A percentile compares a stretch with the other conserved stretches of the same genome.
Evolutionary conservation across 2,797 vertebrate genomes (phyloP).

Genomic region (Poeciliopsis gracilis): DNA sequence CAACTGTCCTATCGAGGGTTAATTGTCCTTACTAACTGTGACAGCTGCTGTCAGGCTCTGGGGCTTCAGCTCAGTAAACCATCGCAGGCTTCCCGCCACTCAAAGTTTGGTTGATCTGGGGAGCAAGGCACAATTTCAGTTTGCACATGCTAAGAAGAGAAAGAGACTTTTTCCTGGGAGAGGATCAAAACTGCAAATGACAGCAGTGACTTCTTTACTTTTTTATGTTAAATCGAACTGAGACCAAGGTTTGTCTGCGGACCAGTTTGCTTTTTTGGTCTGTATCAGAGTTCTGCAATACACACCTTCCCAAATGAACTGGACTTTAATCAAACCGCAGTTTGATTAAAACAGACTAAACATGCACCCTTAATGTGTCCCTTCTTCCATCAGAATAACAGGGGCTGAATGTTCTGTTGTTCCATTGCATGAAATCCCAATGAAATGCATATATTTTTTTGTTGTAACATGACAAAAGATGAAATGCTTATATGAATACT

Average conservation of each 20-base stretch:
- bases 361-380: neutral
- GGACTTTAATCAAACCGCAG: no score
- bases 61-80: slow-evolving; percentile 52
- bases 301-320: no score
- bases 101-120: slow-evolving; percentile 34
- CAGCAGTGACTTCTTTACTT: neutral
- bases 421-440: neutral
- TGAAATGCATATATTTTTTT: neutral
- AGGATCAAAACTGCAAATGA: neutral
- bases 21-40: slow-evolving; percentile 60
- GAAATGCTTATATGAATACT: neutral
- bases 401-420: neutral
- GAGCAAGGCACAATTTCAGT: neutral
- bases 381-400: neutral
- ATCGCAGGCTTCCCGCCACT: slow-evolving; percentile 60
- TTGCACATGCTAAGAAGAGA: neutral
- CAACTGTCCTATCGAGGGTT: slow-evolving; percentile 65
- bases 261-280: no score
- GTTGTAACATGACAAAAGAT: neutral
- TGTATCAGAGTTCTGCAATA: neutral
- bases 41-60: slow-evolving; percentile 72
- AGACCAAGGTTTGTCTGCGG: no score
- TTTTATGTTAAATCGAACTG: neutral
- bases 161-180: neutral
- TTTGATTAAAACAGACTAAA: no score